phyloP scores from a whole-genome alignment of 2,797 vertebrate species.

The Notolabrus celidotus region DNA sequence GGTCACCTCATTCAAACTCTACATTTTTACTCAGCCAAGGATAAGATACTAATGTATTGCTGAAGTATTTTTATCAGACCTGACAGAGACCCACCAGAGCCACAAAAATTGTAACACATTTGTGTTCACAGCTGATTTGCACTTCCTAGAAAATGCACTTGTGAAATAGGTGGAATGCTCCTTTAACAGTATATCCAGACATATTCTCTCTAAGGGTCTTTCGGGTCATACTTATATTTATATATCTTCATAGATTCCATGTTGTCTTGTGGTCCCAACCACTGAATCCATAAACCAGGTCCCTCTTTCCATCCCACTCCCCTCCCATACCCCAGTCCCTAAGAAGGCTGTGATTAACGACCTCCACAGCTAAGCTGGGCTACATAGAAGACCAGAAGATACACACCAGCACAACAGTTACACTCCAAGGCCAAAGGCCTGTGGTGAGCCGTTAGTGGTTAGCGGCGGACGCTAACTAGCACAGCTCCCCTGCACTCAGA shows the following conservation, averaged over 20 bases:
- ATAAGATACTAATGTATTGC: too few relatives aligned
- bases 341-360: slow-evolving; percentile 41
- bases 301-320: slow-evolving; percentile 31
- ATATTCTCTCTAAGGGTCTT: not conserved
- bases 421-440: slow-evolving; percentile 40
- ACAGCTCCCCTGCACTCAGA: slow-evolving; percentile 33
- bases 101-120: too few relatives aligned
- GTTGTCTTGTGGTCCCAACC: slow-evolving; percentile 40
- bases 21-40: too few relatives aligned
- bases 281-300: slow-evolving; percentile 34
- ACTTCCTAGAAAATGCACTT: not conserved
- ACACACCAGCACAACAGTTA: slow-evolving; percentile 34
- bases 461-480: slow-evolving; percentile 41
- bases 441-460: slow-evolving; percentile 46
- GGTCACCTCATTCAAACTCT: too few relatives aligned
- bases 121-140: too few relatives aligned
- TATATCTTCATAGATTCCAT: slow-evolving; percentile 42
- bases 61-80: too few relatives aligned
- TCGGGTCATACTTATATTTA: slow-evolving; percentile 34
- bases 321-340: slow-evolving; percentile 7
- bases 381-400: slow-evolving; percentile 30
- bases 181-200: slow-evolving; percentile 17
- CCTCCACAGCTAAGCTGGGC: slow-evolving; percentile 42
- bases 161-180: slow-evolving; percentile 23
- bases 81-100: too few relatives aligned